These are phyloP conservation scores for Nesometra sesokonis DNA, from an alignment of 35 echinoderm and acorn worm genomes.

Conservation along the genomic window DNA sequence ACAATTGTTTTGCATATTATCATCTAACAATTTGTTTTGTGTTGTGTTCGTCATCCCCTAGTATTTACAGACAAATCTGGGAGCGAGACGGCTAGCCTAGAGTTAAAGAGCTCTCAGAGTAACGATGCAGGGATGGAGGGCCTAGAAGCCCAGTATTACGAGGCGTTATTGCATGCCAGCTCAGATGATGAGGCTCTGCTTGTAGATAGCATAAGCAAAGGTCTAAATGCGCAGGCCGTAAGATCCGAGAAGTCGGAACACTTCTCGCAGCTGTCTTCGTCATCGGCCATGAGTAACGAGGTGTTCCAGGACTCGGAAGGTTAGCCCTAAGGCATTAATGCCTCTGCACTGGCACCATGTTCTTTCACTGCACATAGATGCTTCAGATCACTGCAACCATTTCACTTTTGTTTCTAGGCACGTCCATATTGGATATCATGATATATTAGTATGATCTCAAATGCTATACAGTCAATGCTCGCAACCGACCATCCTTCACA, in stretches of 20 bases:
- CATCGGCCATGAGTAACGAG: background rate
- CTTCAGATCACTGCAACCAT: background rate
- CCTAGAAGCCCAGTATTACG: background rate
- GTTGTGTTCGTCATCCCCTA: background rate
- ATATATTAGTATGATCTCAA: too few relatives aligned
- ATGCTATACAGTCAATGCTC: too few relatives aligned
- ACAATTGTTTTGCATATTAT: too few relatives aligned
- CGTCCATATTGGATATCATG: too few relatives aligned
- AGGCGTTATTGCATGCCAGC: background rate
- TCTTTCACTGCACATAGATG: background rate
- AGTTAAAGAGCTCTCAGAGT: background rate
- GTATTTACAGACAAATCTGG: background rate
- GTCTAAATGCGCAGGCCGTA: background rate
- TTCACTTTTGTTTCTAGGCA: too few relatives aligned
- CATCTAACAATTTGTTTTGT: background rate
- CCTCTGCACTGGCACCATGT: background rate
- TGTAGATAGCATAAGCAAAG: background rate
- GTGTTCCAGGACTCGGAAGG: background rate
- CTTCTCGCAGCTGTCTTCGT: background rate
- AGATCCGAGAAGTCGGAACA: background rate
- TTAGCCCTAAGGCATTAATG: background rate
- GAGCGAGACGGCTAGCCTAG: background rate
- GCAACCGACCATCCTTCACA: too few relatives aligned
- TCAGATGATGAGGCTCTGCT: background rate
- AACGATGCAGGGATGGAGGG: background rate